Evolutionary conservation across 2,113 vertebrate genomes (phyloP).

Genomic region (Lamprologus lemairii): DNA sequence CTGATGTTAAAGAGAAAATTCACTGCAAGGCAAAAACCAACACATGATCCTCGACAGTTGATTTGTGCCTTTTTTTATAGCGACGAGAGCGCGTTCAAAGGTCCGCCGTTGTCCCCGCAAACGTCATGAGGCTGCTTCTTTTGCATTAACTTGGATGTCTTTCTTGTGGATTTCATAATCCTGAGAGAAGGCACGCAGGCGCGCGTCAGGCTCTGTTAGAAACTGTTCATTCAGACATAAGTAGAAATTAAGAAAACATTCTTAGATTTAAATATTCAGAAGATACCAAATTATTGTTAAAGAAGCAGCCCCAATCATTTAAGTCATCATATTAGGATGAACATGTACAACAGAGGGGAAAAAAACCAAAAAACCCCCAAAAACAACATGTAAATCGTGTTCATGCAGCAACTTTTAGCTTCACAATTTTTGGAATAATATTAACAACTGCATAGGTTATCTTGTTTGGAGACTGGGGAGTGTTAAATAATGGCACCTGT

Average conservation of each 20-base stretch:
- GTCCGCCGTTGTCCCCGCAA: background rate
- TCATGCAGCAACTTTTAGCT: background rate
- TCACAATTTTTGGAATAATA: background rate
- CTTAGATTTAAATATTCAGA: background rate
- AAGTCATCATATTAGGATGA: background rate
- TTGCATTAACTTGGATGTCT: background rate
- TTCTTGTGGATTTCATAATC: background rate
- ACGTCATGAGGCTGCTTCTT: background rate
- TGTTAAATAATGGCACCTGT: background rate
- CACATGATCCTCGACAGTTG: background rate
- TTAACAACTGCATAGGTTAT: conserved; percentile 29
- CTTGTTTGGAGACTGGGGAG: background rate
- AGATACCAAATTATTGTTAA: background rate
- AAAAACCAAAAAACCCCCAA: background rate
- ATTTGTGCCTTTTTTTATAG: background rate
- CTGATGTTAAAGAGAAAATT: conserved; percentile 10
- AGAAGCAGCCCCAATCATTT: background rate
- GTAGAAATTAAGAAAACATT: conserved; percentile 1
- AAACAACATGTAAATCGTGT: background rate
- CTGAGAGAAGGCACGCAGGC: background rate
- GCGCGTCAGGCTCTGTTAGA: background rate
- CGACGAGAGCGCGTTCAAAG: background rate
- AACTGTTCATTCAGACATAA: background rate
- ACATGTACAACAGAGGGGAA: background rate
- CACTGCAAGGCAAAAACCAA: background rate